These are phyloP conservation scores for Pterois miles DNA, from an alignment of 2,797 vertebrate genomes.

Conservation along the genomic window DNA sequence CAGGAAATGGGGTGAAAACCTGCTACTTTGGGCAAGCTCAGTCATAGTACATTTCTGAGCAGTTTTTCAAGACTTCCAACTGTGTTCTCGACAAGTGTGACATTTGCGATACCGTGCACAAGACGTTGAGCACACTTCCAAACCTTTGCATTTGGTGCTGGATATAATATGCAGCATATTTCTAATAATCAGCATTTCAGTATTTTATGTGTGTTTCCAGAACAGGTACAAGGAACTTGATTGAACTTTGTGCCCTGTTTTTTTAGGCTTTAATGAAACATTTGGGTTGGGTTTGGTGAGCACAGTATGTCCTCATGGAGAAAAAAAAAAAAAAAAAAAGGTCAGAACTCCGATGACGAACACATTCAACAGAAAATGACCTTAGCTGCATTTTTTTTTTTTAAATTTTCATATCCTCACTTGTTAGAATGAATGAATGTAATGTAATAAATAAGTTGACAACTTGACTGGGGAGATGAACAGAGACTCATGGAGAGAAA, in stretches of 20 bases:
- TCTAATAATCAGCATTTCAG: conserved; percentile 10
- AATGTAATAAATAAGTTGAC: conserved; percentile 36
- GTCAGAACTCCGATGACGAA: conserved; percentile 8
- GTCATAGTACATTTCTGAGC: conserved; percentile 26
- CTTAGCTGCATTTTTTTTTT: neutral
- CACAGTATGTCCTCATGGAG: neutral
- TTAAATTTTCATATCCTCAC: neutral
- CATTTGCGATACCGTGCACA: neutral
- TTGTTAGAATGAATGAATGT: too few species aligned
- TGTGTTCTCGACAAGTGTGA: conserved; percentile 8
- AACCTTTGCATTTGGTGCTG: neutral
- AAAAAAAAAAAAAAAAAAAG: neutral
- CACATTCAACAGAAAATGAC: neutral
- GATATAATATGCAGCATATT: neutral
- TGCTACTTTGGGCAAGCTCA: neutral
- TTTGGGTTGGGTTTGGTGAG: neutral
- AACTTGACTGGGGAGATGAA: conserved; percentile 12
- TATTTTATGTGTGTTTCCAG: neutral
- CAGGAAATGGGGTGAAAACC: conserved; percentile 2
- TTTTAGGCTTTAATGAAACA: neutral
- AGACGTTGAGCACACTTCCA: neutral
- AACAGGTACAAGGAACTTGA: neutral
- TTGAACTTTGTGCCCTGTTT: neutral
- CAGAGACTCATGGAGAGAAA: conserved; percentile 7
- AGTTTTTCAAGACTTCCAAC: conserved; percentile 28